Conservation (phyloP, 2,888 invertebrate genomes). For the Trimorus sp. region DNA sequence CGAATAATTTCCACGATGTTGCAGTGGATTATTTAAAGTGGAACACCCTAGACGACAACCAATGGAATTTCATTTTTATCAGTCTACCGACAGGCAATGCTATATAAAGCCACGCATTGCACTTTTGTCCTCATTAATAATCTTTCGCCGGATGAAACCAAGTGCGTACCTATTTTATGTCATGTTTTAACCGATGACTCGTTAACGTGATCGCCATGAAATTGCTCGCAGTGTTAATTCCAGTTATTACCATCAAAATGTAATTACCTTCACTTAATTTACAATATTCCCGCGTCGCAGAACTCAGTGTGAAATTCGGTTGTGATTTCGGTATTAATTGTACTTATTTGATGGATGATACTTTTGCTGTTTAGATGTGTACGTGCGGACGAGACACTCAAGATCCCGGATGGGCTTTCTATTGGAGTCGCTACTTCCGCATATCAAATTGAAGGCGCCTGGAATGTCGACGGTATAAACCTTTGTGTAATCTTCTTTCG, state of each 20-base stretch:
- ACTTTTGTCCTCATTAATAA: slow-evolving; percentile 36
- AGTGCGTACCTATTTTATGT: not conserved
- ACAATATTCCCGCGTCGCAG: not conserved
- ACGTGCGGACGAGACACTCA: slow-evolving; percentile 22
- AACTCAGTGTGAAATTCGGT: not conserved
- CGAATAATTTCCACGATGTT: no score
- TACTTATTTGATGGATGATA: no score
- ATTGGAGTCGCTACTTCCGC: slow-evolving; percentile 86
- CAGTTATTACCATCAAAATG: no score
- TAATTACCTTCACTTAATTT: not conserved
- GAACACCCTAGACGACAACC: not conserved
- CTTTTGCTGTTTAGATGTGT: slow-evolving; percentile 5
- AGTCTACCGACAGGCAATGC: slow-evolving; percentile 16
- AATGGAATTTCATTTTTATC: slow-evolving; percentile 34
- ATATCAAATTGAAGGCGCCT: slow-evolving; percentile 85
- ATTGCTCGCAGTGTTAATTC: no score
- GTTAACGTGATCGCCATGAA: no score
- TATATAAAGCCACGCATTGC: slow-evolving; percentile 35
- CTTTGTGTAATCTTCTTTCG: not conserved
- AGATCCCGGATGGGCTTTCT: slow-evolving; percentile 82
- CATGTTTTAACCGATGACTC: not conserved
- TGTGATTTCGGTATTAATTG: not conserved
- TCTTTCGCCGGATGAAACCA: slow-evolving; percentile 14
- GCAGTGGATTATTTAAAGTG: no score
- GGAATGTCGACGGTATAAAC: slow-evolving; percentile 65